phyloP scores from a whole-genome alignment of 2,888 invertebrate genomes.

The Emmelina monodactyla region DNA sequence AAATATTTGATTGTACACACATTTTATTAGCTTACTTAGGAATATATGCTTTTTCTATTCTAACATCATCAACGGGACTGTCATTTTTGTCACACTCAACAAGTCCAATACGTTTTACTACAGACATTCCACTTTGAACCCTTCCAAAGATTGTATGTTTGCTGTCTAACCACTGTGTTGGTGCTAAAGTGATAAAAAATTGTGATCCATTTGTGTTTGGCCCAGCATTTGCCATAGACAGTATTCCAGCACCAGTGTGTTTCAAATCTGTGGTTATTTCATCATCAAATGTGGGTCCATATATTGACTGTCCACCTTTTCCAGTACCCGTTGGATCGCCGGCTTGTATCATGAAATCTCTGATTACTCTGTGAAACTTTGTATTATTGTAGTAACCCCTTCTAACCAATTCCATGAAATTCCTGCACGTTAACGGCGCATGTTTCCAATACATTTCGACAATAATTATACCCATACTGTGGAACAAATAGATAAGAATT shows the following conservation, averaged over 20 bases:
- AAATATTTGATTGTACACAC: too few relatives aligned
- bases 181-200: conserved; percentile 96
- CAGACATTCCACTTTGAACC: conserved; percentile 86
- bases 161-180: conserved; percentile 97
- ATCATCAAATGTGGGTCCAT: conserved; percentile 93
- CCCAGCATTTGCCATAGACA: conserved; percentile 99
- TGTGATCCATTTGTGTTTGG: conserved; percentile 97
- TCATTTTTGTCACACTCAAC: conserved; percentile 95
- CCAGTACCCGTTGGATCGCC: conserved; percentile 99
- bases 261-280: conserved; percentile 94
- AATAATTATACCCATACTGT: conserved; percentile 89
- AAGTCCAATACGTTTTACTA: conserved; percentile 90
- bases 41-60: conserved; percentile 68
- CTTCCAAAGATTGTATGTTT: conserved; percentile 98
- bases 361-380: conserved; percentile 94
- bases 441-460: conserved; percentile 99
- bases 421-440: conserved; percentile 95
- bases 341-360: conserved; percentile 93
- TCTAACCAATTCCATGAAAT: conserved; percentile 93
- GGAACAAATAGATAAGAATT: background rate
- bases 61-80: conserved; percentile 87
- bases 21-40: conserved; percentile 34
- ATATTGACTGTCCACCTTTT: conserved; percentile 95
- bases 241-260: conserved; percentile 90
- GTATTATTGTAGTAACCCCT: conserved; percentile 96